These are phyloP conservation scores for Ophion obscuratus DNA, from an alignment of 2,888 invertebrate species.

Conservation along the genomic window DNA sequence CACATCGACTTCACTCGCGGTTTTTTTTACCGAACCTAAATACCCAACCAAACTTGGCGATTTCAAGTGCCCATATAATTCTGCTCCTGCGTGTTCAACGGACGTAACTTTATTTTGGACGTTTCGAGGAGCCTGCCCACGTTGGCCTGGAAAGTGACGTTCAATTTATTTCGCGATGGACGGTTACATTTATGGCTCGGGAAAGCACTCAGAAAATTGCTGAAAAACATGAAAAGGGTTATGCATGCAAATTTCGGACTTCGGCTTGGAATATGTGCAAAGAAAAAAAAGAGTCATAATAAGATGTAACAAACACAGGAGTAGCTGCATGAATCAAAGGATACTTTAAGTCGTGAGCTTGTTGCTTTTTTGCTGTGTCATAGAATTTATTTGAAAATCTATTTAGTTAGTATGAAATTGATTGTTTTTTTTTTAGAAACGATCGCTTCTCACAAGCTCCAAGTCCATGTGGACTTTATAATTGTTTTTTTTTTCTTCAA, in stretches of 20 bases:
- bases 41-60: background rate
- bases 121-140: background rate
- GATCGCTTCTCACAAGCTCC: too few species aligned
- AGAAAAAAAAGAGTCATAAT: background rate
- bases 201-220: constrained; percentile 1
- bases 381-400: background rate
- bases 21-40: background rate
- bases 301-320: background rate
- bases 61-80: background rate
- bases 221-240: background rate
- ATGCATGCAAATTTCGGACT: background rate
- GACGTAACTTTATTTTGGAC: background rate
- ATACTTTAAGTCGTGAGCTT: background rate
- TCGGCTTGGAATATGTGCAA: background rate
- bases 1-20: background rate
- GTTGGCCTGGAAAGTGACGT: background rate
- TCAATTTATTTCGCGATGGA: background rate
- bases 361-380: background rate
- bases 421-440: too few species aligned
- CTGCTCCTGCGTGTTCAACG: background rate
- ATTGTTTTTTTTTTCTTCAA: background rate
- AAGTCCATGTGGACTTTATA: background rate
- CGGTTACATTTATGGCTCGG: background rate
- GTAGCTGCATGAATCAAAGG: background rate
- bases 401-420: background rate